Conservation (phyloP, 2,888 invertebrate genomes). For the Deilephila elpenor region DNA sequence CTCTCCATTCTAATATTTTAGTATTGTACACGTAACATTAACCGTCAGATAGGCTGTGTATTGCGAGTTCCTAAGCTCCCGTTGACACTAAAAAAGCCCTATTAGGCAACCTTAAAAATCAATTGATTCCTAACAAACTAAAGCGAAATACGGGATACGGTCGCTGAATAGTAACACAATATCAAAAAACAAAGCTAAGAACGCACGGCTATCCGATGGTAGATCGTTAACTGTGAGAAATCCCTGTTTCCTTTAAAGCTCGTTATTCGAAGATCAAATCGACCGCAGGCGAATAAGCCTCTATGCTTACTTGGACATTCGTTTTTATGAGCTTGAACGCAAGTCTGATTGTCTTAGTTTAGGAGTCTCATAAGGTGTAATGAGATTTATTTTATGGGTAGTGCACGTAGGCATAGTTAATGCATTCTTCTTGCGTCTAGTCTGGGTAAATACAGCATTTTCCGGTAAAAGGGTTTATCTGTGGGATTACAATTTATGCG, state of each 20-base stretch:
- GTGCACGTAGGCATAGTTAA: background rate
- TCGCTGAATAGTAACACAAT: constrained; percentile 10
- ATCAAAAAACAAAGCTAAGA: constrained; percentile 9
- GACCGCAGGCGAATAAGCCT: constrained; percentile 10
- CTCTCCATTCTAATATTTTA: too few relatives aligned
- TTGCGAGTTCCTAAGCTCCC: background rate
- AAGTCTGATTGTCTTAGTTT: constrained; percentile 4
- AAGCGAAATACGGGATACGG: background rate
- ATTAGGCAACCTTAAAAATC: background rate
- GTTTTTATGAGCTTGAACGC: constrained; percentile 11
- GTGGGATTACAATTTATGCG: too few relatives aligned
- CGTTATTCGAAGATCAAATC: constrained; percentile 18
- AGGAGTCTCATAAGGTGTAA: constrained; percentile 6
- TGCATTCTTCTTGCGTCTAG: too few relatives aligned
- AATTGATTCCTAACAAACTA: background rate
- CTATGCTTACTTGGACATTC: constrained; percentile 13
- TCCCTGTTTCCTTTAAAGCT: constrained; percentile 24
- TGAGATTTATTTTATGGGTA: background rate
- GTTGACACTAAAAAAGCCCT: background rate
- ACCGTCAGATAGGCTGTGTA: background rate
- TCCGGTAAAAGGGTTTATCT: too few relatives aligned
- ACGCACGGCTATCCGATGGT: constrained; percentile 10
- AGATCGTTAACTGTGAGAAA: constrained; percentile 24
- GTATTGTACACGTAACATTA: too few relatives aligned
- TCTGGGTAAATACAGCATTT: too few relatives aligned